Evolutionary conservation across 1,140 invertebrate genomes (phyloP).

Genomic region (Himalopsyche phryganea): DNA sequence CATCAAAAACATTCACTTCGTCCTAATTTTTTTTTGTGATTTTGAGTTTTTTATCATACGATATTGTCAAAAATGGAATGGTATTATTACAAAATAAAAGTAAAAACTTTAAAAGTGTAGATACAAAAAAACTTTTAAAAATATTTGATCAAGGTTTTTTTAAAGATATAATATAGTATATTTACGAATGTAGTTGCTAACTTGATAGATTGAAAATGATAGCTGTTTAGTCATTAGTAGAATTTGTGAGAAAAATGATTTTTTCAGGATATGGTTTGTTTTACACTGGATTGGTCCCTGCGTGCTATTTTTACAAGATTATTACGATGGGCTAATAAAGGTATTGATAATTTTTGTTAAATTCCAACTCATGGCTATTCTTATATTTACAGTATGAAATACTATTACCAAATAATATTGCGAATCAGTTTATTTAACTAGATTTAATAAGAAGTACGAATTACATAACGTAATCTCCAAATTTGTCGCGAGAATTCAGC

Average conservation of each 20-base stretch:
- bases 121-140: neutral
- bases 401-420: too few species aligned
- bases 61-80: constrained; percentile 32
- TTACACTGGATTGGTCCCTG: constrained; percentile 28
- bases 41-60: constrained; percentile 11
- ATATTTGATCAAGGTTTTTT: neutral
- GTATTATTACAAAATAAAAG: constrained; percentile 10
- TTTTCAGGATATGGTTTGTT: constrained; percentile 26
- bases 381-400: too few species aligned
- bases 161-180: neutral
- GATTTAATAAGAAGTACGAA: too few species aligned
- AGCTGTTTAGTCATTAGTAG: too few species aligned
- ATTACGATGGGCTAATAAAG: neutral
- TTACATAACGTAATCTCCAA: too few species aligned
- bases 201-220: neutral
- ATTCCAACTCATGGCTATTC: too few species aligned
- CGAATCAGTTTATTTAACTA: too few species aligned
- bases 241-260: constrained; percentile 14
- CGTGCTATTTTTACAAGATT: constrained; percentile 22
- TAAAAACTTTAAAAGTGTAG: neutral
- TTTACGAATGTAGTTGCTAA: neutral
- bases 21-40: constrained; percentile 2
- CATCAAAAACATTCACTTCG: constrained; percentile 17
- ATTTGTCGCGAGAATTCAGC: too few species aligned
- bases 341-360: neutral